Evolutionary conservation across 2,113 vertebrate species (phyloP), one percentile per base, ranked within the genome.

Genomic region (Xiphias gladius): DNA sequence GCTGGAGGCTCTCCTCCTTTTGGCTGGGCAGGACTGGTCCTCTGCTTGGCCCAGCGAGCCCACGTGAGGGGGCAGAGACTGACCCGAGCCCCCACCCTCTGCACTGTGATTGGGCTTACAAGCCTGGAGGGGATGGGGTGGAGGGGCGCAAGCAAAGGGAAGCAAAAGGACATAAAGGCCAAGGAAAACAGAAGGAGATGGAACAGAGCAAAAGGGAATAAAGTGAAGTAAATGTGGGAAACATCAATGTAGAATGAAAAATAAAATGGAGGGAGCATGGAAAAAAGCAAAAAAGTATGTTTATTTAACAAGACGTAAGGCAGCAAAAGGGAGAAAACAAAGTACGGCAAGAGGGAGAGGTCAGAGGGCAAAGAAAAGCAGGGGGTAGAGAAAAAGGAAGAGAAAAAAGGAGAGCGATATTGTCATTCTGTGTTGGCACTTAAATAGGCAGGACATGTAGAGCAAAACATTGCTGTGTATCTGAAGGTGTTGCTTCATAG

Each of bases 51-150:
- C 97, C 95, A 98, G 95, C 88, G 97, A 93, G 96, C 92, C 88
- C 64, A 85, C 75, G 8, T 94, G 94, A 80, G 94, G 92, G 75
- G 93, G 93, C 83, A 94, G 84, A 71, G 94, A 79, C 79, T 87
- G 94, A 48, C 89, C 90, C 12, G 91, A 87, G 79, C 84, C 86
- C 72, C 93, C 97, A 89, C 97, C 96, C 96, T 99, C 98, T 94
- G 96, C 96, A 94, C 96, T 97, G 96, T 97, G 97, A 96, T 98
- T 97, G 96, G 97, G 97, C 97, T 99, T 99, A 96, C 97, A 99
- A 93, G 98, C 97, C 97, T 99, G 97, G 91, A 88, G 37, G 39
- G 50, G 20, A 9, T 22, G 61, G 39, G 39, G 5, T 50, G 76
- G 61, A 26, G 46, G 72, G 55, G 80, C 1, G 70, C 61, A 77